These are phyloP conservation scores for Timandra comae DNA, from an alignment of 2,888 invertebrate genomes.

Conservation along the genomic window DNA sequence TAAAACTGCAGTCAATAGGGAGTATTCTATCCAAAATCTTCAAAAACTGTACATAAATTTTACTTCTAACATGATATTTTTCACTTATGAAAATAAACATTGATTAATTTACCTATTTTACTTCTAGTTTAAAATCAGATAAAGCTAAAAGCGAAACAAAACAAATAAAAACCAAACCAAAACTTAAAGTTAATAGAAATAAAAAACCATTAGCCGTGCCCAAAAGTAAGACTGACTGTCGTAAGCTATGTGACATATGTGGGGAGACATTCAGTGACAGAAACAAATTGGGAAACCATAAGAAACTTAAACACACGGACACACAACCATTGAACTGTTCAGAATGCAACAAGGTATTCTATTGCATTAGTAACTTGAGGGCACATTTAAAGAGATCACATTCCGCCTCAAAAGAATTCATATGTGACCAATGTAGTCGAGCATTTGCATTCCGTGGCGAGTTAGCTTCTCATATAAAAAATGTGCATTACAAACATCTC, in stretches of 20 bases:
- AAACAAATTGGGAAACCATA: slow-evolving; percentile 44
- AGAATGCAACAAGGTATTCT: slow-evolving; percentile 43
- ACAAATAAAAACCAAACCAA: too few species aligned
- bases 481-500: slow-evolving; percentile 48
- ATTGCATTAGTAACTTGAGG: slow-evolving; percentile 43
- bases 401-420: slow-evolving; percentile 38
- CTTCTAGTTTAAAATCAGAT: too few species aligned
- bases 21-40: too few species aligned
- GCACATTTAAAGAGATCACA: slow-evolving; percentile 57
- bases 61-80: too few species aligned
- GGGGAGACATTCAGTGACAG: slow-evolving; percentile 47
- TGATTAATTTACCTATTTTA: too few species aligned
- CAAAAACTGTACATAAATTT: too few species aligned
- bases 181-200: too few species aligned
- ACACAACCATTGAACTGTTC: slow-evolving; percentile 43
- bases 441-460: slow-evolving; percentile 54
- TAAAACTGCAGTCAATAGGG: too few species aligned
- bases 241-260: slow-evolving; percentile 60
- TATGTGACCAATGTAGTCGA: slow-evolving; percentile 53
- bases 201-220: too few species aligned
- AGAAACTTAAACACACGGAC: slow-evolving; percentile 41
- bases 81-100: too few species aligned
- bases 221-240: too few species aligned
- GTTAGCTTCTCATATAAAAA: slow-evolving; percentile 44
- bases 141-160: too few species aligned